Base-by-base conservation (phyloP, 1,140 invertebrate species). In the Lepidurus packardi region DNA sequence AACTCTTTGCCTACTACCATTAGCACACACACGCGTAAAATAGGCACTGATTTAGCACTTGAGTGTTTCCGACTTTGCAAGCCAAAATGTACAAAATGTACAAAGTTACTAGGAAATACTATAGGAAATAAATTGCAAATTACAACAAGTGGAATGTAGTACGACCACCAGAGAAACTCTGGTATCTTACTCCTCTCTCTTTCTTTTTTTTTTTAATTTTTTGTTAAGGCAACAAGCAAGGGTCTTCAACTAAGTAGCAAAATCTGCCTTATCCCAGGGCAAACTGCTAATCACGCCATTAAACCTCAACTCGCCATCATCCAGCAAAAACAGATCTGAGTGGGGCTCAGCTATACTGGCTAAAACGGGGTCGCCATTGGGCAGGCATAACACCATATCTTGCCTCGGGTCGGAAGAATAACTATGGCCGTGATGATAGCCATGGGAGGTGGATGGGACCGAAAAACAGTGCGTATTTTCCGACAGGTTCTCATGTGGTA, bases 251-350 rank as follows among this genome's bases (percentile, higher is more conserved):
- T 89, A 90, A 81, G 89, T 88, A 44, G 89, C 88, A 81, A 89
- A 90, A 81, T 91, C 89, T 53, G 89, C 85, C 82, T 89, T 89
- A 81, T 90, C 90, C 89, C 89, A 90, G 24, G 83, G 83, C n/a
- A 86, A 80, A 24, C 84, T 81, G 65, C 83, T 82, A 3, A 83
- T 84, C 8, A 89, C 80, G 79, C 90, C 90, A 41, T 87, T 85
- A 4, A 89, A 85, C 80, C 89, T 89, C 80, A 91, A 90, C 74
- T 91, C 90, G 0, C 86, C 83, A 77, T 92, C 91, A 75, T 91
- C 90, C 82, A 91, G 89, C 81, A 88, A 90, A 84, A 92, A 92
- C 24, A 92, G 86, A 84, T 91, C 90, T 80, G 73, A 47, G 73
- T 92, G 89, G 1, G 90, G 88, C 81, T 90, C 90, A 79, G 90